phyloP scores from a whole-genome alignment of 2,888 invertebrate species.

The Emmelina monodactyla region DNA sequence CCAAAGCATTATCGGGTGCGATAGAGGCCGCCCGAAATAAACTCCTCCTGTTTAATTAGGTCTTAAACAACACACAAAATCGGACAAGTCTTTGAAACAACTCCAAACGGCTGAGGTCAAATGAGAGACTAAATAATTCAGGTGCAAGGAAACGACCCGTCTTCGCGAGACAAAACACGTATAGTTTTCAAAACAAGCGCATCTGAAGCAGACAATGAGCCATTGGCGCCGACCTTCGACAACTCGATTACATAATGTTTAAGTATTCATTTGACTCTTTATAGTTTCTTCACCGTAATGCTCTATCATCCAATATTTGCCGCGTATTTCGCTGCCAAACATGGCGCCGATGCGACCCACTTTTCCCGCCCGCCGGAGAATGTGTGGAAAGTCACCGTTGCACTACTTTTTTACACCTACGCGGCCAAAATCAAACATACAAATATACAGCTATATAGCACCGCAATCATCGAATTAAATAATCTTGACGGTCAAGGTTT shows the following conservation, averaged over 20 bases:
- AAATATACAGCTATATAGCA: too few species aligned
- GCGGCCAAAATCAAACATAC: too few species aligned
- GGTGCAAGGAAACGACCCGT: conserved; percentile 11
- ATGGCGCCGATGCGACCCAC: conserved; percentile 52
- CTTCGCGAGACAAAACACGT: conserved; percentile 31
- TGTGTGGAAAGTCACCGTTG: conserved; percentile 63
- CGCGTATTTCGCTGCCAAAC: too few species aligned
- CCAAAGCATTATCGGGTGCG: conserved; percentile 56
- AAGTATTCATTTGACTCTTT: too few species aligned
- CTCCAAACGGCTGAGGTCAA: conserved; percentile 34
- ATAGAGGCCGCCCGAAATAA: conserved; percentile 56
- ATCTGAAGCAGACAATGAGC: conserved; percentile 39
- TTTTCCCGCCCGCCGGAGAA: conserved; percentile 54
- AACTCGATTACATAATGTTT: background rate
- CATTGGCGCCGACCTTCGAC: conserved; percentile 34
- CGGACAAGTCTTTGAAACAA: conserved; percentile 53
- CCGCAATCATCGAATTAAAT: too few species aligned
- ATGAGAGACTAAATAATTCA: conserved; percentile 22
- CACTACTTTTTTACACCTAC: conserved; percentile 63
- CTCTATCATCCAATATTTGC: too few species aligned
- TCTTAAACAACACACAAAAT: conserved; percentile 41
- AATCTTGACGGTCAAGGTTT: conserved; percentile 18
- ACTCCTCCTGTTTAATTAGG: conserved; percentile 41
- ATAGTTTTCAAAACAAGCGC: conserved; percentile 43
- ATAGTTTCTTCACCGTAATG: too few species aligned